Evolutionary conservation across 2,888 invertebrate genomes (phyloP).

Genomic region (Timema cristinae): DNA sequence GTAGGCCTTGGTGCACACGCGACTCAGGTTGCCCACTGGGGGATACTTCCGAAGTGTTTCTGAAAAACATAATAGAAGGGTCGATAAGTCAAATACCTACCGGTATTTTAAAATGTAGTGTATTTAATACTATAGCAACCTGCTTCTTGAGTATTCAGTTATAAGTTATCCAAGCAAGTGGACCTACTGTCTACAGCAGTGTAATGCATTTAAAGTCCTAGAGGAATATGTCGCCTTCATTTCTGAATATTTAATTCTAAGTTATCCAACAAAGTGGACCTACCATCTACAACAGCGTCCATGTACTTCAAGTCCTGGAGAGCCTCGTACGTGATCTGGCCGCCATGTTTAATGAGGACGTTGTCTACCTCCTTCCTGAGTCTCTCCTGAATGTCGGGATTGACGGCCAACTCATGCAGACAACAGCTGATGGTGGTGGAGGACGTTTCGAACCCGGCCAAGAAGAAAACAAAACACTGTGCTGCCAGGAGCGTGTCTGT

Average conservation of each 20-base stretch:
- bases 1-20: conserved; percentile 52
- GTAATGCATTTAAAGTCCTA: no score
- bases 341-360: conserved; percentile 15
- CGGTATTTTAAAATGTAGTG: no score
- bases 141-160: no score
- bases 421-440: conserved; percentile 19
- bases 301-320: conserved; percentile 22
- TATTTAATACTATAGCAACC: no score
- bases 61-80: conserved; percentile 36
- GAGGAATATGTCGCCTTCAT: no score
- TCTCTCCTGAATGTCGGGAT: conserved; percentile 28
- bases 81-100: no score
- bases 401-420: conserved; percentile 27
- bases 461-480: conserved; percentile 25
- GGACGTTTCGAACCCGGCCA: conserved; percentile 27
- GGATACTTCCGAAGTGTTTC: conserved; percentile 59
- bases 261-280: background rate
- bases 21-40: conserved; percentile 50
- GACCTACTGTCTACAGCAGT: no score
- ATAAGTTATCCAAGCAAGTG: no score
- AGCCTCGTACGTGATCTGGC: conserved; percentile 18
- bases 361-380: conserved; percentile 3
- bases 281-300: conserved; percentile 20
- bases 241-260: background rate
- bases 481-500: conserved; percentile 16